Conservation (phyloP, 1,140 invertebrate species). For the Stegodyphus mimosarum region DNA sequence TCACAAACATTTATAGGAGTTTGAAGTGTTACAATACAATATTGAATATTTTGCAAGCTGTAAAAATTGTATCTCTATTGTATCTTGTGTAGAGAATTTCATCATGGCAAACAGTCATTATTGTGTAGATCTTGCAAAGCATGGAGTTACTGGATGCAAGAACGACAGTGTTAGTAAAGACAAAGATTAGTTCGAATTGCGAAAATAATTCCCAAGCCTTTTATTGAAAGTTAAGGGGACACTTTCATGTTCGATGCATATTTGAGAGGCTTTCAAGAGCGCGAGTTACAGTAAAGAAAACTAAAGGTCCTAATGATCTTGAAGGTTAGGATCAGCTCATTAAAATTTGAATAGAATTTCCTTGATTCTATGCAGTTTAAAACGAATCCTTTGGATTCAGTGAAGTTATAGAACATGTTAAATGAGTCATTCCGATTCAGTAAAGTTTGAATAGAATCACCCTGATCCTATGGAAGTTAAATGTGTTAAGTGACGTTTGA, state of each 20-base stretch:
- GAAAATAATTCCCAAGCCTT: constrained; percentile 80
- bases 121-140: constrained; percentile 81
- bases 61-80: neutral
- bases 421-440: too few relatives aligned
- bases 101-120: constrained; percentile 49
- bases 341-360: constrained; percentile 62
- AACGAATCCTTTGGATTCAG: too few relatives aligned
- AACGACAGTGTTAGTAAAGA: constrained; percentile 85
- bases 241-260: constrained; percentile 83
- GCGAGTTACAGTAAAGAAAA: constrained; percentile 81
- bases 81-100: neutral
- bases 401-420: too few relatives aligned
- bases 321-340: constrained; percentile 79
- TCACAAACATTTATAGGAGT: too few relatives aligned
- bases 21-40: too few relatives aligned
- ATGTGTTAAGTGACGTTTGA: too few relatives aligned
- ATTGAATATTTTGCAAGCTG: too few relatives aligned
- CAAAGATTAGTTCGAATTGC: constrained; percentile 79
- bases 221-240: constrained; percentile 82
- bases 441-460: too few relatives aligned
- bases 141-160: constrained; percentile 84
- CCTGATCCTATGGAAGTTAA: too few relatives aligned
- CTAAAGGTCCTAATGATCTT: constrained; percentile 82
- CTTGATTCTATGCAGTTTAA: too few relatives aligned
- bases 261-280: constrained; percentile 84